phyloP scores from a whole-genome alignment of 2,797 vertebrate genomes.

The Aphelocoma californica region DNA sequence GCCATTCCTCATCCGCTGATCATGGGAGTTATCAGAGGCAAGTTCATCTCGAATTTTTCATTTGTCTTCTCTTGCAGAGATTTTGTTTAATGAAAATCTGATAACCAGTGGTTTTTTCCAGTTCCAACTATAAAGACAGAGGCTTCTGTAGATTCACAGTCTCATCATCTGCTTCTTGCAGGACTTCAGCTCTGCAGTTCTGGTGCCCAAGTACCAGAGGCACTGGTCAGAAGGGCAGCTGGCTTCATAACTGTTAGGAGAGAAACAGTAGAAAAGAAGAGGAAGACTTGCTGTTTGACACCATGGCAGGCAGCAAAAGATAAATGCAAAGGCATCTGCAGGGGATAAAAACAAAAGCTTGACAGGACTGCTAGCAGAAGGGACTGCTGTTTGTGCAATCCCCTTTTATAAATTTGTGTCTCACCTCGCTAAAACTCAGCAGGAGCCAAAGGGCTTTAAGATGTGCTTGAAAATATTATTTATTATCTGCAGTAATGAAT shows the following conservation, averaged over 20 bases:
- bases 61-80: neutral
- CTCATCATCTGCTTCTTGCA: neutral
- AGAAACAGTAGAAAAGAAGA: neutral
- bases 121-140: neutral
- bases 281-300: neutral
- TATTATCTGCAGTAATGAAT: neutral
- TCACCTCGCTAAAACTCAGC: neutral
- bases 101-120: neutral
- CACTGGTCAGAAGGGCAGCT: neutral
- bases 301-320: neutral
- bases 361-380: neutral
- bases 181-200: neutral
- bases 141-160: neutral
- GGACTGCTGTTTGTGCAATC: neutral
- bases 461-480: neutral
- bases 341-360: neutral
- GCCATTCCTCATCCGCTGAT: constrained; percentile 99
- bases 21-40: constrained; percentile 99
- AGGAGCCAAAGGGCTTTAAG: neutral
- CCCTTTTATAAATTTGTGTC: neutral
- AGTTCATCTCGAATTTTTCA: constrained; percentile 48
- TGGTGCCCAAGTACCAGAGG: neutral
- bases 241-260: neutral
- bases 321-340: neutral
- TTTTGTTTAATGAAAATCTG: neutral